phyloP scores from a whole-genome alignment of 2,113 vertebrate species.

The Willisornis vidua region DNA sequence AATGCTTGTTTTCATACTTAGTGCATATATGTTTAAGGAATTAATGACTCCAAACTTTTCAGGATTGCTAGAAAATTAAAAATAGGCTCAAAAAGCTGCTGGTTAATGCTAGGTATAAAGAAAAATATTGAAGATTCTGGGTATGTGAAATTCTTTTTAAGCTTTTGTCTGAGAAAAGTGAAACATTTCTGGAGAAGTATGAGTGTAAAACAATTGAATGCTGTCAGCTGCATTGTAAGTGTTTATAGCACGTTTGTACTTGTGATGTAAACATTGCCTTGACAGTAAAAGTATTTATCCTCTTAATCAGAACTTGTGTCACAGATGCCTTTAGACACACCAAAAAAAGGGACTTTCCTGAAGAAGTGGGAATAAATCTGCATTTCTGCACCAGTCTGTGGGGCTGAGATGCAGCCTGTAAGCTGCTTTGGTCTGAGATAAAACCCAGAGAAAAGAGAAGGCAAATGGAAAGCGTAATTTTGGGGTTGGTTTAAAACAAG shows the following conservation, averaged over 20 bases:
- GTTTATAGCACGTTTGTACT: background rate
- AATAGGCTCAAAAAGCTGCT: background rate
- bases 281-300: background rate
- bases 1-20: background rate
- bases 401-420: background rate
- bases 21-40: background rate
- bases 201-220: background rate
- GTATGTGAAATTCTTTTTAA: background rate
- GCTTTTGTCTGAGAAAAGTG: background rate
- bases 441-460: background rate
- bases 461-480: background rate
- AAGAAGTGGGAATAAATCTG: background rate
- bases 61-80: background rate
- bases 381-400: background rate
- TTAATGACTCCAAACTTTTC: background rate
- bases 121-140: background rate
- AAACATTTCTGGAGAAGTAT: background rate
- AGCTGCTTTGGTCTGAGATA: background rate
- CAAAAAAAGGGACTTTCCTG: background rate
- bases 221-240: background rate
- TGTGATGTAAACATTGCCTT: background rate
- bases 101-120: background rate
- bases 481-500: background rate
- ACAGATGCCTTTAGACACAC: background rate
- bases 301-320: background rate